A percentile compares a stretch with the other conserved stretches of the same genome.
These are phyloP conservation scores for Pseudolaguvia tuberculata DNA, from an alignment of 2,113 vertebrate species.

Conservation along the genomic window DNA sequence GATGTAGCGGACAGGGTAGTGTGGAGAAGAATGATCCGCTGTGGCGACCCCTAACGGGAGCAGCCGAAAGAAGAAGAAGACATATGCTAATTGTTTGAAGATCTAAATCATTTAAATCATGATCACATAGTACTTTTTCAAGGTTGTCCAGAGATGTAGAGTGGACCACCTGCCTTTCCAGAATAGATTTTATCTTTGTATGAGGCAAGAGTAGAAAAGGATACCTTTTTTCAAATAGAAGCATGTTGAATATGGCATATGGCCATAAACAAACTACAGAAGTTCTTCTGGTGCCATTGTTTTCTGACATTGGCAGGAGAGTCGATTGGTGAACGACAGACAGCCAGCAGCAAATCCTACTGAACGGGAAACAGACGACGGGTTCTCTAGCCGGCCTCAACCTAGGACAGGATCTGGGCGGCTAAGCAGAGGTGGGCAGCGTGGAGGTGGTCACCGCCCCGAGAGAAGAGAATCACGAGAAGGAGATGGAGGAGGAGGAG, in stretches of 20 bases:
- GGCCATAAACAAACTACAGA: neutral
- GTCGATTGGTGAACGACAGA: constrained; percentile 68
- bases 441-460: constrained; percentile 50
- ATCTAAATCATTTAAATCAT: neutral
- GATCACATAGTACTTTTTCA: neutral
- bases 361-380: constrained; percentile 56
- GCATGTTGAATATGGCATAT: neutral
- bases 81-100: too few species aligned
- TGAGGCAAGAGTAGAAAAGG: neutral
- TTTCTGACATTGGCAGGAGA: constrained; percentile 65
- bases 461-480: constrained; percentile 56
- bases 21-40: too few species aligned
- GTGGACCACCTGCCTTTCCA: neutral
- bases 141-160: neutral
- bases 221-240: neutral
- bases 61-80: too few species aligned
- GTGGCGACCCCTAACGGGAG: too few species aligned
- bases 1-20: too few species aligned
- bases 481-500: constrained; percentile 42
- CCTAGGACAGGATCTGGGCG: constrained; percentile 58
- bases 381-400: constrained; percentile 40
- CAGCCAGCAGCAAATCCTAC: constrained; percentile 53
- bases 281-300: neutral
- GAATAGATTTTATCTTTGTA: neutral
- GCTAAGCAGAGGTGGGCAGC: constrained; percentile 55